Evolutionary conservation across 2,888 invertebrate species (phyloP).

Genomic region (Itoplectis maculator): DNA sequence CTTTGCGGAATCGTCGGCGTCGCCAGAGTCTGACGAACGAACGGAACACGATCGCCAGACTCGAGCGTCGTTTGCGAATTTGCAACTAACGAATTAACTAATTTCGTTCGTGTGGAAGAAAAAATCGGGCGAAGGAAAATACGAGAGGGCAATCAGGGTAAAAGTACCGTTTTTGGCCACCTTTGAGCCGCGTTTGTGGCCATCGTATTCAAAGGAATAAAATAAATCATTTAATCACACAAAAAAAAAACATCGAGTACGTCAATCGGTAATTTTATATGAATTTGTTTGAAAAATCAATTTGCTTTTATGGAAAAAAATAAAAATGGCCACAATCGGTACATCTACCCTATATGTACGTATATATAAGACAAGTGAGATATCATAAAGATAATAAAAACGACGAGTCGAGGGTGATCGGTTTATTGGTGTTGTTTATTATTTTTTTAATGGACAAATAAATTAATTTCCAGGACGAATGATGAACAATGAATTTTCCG

Average conservation of each 20-base stretch:
- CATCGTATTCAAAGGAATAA: too few relatives aligned
- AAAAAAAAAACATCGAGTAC: slow-evolving; percentile 37
- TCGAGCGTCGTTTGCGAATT: slow-evolving; percentile 7
- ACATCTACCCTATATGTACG: too few relatives aligned
- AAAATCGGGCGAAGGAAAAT: background rate
- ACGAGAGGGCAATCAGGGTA: too few relatives aligned
- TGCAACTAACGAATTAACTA: slow-evolving; percentile 39
- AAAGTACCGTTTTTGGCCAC: too few relatives aligned
- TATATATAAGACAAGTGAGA: slow-evolving; percentile 61
- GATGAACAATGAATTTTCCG: too few relatives aligned
- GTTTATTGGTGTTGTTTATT: slow-evolving; percentile 1
- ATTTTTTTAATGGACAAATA: background rate
- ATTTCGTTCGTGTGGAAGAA: slow-evolving; percentile 46
- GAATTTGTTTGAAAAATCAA: too few relatives aligned
- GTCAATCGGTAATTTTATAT: too few relatives aligned
- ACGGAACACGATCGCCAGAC: slow-evolving; percentile 56
- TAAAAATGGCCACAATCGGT: too few relatives aligned
- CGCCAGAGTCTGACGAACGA: slow-evolving; percentile 48
- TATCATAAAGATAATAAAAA: slow-evolving; percentile 61
- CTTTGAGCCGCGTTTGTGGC: too few relatives aligned
- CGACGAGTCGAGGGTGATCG: slow-evolving; percentile 50
- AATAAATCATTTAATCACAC: too few relatives aligned
- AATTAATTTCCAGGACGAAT: too few relatives aligned
- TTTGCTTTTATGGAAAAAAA: too few relatives aligned
- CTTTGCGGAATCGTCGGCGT: slow-evolving; percentile 1